Conservation (phyloP, 1,140 invertebrate species). For the Steinernema khuongi region DNA sequence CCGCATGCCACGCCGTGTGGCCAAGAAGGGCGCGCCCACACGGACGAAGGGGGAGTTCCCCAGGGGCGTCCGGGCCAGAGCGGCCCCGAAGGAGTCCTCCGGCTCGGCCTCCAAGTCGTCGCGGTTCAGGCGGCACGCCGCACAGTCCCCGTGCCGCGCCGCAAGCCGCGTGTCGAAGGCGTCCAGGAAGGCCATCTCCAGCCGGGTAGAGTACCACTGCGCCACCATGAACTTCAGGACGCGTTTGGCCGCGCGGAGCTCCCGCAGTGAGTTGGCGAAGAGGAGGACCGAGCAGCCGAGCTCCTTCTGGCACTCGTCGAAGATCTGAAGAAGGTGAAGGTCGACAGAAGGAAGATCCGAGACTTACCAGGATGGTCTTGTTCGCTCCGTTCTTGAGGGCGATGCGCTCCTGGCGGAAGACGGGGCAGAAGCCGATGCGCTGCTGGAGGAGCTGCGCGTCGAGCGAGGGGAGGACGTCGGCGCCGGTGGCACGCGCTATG, state of each 20-base stretch:
- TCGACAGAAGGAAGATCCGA: slow-evolving; percentile 56
- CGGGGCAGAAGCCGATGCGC: slow-evolving; percentile 76
- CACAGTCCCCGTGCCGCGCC: slow-evolving; percentile 64
- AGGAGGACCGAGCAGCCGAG: slow-evolving; percentile 82
- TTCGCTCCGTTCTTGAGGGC: slow-evolving; percentile 63
- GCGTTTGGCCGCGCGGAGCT: slow-evolving; percentile 66
- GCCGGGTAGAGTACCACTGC: slow-evolving; percentile 28
- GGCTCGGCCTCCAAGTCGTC: slow-evolving; percentile 45
- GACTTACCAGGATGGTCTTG: slow-evolving; percentile 43
- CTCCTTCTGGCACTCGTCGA: slow-evolving; percentile 80
- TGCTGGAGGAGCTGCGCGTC: slow-evolving; percentile 79
- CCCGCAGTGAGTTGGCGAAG: slow-evolving; percentile 70
- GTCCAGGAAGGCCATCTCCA: slow-evolving; percentile 47
- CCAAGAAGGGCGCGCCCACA: slow-evolving; percentile 78
- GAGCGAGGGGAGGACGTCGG: slow-evolving; percentile 79
- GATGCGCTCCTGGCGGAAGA: slow-evolving; percentile 75
- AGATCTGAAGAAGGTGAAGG: slow-evolving; percentile 61
- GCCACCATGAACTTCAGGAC: slow-evolving; percentile 47
- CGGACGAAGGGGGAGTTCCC: slow-evolving; percentile 80
- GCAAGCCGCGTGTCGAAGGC: slow-evolving; percentile 41
- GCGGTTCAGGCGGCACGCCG: slow-evolving; percentile 30
- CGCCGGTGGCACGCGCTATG: slow-evolving; percentile 74
- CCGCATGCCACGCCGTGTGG: slow-evolving; percentile 74
- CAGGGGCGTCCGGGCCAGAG: slow-evolving; percentile 70
- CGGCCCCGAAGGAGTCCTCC: slow-evolving; percentile 67